A percentile compares a stretch with the other conserved stretches of the same genome.
Conservation (phyloP, 2,888 invertebrate genomes). For the Cephus runcator region DNA sequence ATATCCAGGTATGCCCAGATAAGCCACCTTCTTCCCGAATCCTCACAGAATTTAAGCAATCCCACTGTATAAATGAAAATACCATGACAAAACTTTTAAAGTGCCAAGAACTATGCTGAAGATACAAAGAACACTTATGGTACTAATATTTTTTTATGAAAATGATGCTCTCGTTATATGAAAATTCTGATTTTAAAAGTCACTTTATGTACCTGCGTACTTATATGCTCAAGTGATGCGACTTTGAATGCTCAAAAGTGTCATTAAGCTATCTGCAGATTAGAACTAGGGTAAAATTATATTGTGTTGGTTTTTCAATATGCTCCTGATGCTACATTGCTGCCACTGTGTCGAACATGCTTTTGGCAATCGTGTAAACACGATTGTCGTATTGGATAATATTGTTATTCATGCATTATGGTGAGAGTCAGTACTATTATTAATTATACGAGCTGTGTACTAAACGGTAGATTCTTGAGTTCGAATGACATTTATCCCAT, state of each 20-base stretch:
- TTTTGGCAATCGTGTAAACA: background rate
- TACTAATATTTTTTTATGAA: background rate
- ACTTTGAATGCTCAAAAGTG: background rate
- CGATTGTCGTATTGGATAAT: background rate
- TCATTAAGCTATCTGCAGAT: background rate
- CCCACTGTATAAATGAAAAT: slow-evolving; percentile 26
- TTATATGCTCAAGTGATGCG: background rate
- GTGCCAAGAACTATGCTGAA: background rate
- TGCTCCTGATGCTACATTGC: background rate
- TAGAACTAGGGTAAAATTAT: background rate
- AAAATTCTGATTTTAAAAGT: background rate
- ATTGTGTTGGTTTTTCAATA: background rate
- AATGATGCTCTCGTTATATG: background rate
- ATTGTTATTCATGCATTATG: background rate
- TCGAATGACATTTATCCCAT: background rate
- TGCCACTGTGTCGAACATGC: background rate
- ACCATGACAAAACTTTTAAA: background rate
- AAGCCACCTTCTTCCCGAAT: background rate
- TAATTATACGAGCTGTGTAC: background rate
- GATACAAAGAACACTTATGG: background rate
- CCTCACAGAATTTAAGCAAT: slow-evolving; percentile 26
- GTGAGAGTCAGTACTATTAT: background rate
- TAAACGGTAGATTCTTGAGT: background rate
- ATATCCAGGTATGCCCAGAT: slow-evolving; percentile 66
- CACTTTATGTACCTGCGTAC: background rate